A percentile compares a stretch with the other conserved stretches of the same genome.
phyloP scores from a whole-genome alignment of 2,113 vertebrate genomes.

The Oxyura jamaicensis region DNA sequence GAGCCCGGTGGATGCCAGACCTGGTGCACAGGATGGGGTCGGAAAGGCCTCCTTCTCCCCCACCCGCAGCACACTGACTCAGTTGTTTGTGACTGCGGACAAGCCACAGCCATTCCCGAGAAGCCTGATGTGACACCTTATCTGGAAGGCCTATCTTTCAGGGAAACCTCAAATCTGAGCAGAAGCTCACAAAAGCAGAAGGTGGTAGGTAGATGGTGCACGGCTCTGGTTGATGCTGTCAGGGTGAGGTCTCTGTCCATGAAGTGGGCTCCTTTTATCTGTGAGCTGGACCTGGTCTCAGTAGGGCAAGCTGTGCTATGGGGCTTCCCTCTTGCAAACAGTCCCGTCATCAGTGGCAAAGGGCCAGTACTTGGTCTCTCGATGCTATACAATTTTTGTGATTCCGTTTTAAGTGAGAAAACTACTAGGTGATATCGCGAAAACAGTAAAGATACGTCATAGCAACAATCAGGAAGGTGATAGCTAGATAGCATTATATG shows the following conservation, averaged over 20 bases:
- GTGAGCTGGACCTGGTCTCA: background rate
- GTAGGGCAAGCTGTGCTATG: background rate
- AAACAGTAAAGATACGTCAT: background rate
- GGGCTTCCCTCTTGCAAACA: background rate
- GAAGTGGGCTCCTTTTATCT: background rate
- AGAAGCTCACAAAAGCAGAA: background rate
- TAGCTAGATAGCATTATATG: background rate
- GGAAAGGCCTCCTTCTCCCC: background rate
- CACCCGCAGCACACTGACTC: background rate
- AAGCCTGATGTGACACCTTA: background rate
- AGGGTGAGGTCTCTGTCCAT: background rate
- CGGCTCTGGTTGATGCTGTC: fast-evolving
- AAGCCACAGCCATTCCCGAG: background rate
- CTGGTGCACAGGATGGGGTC: background rate
- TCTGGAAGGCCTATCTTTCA: background rate
- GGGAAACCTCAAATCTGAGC: background rate
- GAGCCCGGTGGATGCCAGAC: background rate
- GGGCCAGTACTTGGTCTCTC: background rate
- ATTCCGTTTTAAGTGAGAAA: background rate
- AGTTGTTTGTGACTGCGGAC: background rate
- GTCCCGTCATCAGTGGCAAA: fast-evolving
- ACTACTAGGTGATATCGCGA: background rate
- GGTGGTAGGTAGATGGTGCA: background rate
- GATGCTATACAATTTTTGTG: background rate
- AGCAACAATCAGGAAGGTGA: background rate